phyloP scores from a whole-genome alignment of 1,140 invertebrate genomes.

The Hylaeus volcanicus region DNA sequence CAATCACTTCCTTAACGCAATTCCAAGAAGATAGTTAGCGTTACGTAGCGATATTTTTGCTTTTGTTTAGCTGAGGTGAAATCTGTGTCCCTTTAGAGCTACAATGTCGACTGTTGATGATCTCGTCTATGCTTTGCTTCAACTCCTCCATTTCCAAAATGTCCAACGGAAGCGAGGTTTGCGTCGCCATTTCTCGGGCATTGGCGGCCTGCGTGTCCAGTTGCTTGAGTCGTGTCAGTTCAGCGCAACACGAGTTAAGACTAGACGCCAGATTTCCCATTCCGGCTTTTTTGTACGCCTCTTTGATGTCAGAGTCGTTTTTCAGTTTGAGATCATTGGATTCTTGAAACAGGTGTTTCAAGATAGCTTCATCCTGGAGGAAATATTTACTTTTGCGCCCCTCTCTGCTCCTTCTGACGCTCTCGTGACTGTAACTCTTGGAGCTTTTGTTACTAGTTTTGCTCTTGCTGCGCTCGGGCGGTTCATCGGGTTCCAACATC shows the following conservation, averaged over 20 bases:
- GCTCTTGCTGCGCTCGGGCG: conserved; percentile 68
- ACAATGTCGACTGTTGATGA: conserved; percentile 73
- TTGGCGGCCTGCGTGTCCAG: conserved; percentile 81
- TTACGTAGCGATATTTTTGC: conserved; percentile 61
- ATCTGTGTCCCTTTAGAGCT: conserved; percentile 77
- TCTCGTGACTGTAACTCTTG: conserved; percentile 67
- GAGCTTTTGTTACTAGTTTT: conserved; percentile 72
- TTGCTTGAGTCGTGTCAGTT: conserved; percentile 77
- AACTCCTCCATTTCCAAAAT: conserved; percentile 78
- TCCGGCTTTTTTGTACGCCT: conserved; percentile 65
- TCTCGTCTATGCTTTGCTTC: conserved; percentile 77
- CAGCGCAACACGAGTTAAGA: conserved; percentile 75
- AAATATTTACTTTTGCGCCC: conserved; percentile 73
- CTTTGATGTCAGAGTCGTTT: conserved; percentile 76
- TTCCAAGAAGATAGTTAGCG: conserved; percentile 26
- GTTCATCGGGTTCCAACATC: conserved; percentile 68
- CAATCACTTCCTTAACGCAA: not conserved
- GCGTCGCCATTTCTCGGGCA: conserved; percentile 83
- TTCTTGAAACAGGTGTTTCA: conserved; percentile 79
- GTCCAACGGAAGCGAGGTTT: conserved; percentile 79
- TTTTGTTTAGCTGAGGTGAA: conserved; percentile 73
- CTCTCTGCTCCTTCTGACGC: conserved; percentile 62
- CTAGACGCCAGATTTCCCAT: conserved; percentile 73
- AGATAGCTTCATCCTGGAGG: conserved; percentile 71
- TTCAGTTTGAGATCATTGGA: conserved; percentile 74